Evolutionary conservation across 92 coral and sea anemone genomes (phyloP), one percentile per base, ranked within the genome.

Genomic region (Isaurus tuberculatus): DNA sequence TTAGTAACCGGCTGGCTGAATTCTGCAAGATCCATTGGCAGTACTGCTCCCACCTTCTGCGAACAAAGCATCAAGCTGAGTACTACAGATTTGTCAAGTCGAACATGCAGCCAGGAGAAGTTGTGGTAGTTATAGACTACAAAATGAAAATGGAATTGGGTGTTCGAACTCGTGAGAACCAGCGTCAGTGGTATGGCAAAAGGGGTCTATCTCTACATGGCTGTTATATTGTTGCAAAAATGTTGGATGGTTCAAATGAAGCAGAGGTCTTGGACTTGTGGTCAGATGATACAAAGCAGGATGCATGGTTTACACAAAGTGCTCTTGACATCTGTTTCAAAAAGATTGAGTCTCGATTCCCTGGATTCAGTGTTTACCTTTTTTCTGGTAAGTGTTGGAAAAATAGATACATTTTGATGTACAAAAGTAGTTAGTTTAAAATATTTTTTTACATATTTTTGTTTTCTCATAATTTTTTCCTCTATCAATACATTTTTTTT

Each of bases 111-210:
- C 83, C 78, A 4, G 88, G 84, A n/a, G 77, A 85, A 71, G 83
- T 79, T 16, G 36, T 85, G 5, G 53, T 75, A 28, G 79, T 85
- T 22, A 53, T 85, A 0, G 88, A 85, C 70, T 85, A 85, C 67
- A 85, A 49, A 53, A 85, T 67, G 69, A 85, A 85, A 27, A 34
- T 85, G 48, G 88, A 85, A 22, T 26, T 85, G 68, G 84, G 88
- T 22, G 88, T 74, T 2, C 43, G 70, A 19, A 36, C 77, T 32
- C 67, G 88, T 28, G 88, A 85, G 63, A 75, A 51, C 27, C 88
- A 85, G 23, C 44, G 88, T 23, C 83, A 85, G 75, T 85, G 88
- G 88, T 85, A 75, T 46, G 88, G 88, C 27, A 85, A 85, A 28
- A 49, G 88, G n/a, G 88, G 83, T 3, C 77, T 85, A 16, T 85